These are phyloP conservation scores for Heliconius melpomene DNA, from an alignment of 1,140 invertebrate species.

Conservation along the genomic window DNA sequence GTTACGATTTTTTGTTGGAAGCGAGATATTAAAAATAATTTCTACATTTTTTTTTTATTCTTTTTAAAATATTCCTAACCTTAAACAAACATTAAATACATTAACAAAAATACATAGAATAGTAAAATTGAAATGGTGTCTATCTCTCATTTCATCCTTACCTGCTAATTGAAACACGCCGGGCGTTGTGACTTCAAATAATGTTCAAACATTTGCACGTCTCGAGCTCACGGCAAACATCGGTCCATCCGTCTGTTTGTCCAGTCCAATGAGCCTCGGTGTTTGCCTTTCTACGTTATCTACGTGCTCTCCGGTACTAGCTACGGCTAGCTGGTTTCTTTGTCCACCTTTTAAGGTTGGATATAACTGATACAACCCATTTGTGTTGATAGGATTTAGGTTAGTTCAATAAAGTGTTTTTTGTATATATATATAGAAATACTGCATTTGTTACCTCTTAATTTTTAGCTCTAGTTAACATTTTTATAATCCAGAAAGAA, in stretches of 20 bases:
- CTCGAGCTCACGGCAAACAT: conserved; percentile 60
- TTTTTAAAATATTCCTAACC: not conserved
- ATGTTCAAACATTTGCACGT: conserved; percentile 66
- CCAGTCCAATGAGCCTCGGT: conserved; percentile 55
- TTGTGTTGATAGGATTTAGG: conserved; percentile 14
- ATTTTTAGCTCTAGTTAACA: no score
- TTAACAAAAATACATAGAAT: not conserved
- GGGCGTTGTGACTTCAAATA: conserved; percentile 71
- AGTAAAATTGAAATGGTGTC: conserved; percentile 2
- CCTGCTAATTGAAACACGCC: conserved; percentile 42
- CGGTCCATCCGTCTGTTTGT: conserved; percentile 61
- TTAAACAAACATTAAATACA: not conserved
- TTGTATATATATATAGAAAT: not conserved
- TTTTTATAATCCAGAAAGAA: no score
- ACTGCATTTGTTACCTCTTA: no score
- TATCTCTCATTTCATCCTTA: conserved; percentile 1
- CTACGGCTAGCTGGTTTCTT: conserved; percentile 33
- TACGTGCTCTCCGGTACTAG: conserved; percentile 47
- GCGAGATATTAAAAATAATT: no score
- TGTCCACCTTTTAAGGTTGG: conserved; percentile 47
- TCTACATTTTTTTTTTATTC: no score
- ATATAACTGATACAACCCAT: conserved; percentile 20
- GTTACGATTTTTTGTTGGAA: no score
- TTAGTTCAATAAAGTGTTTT: not conserved
- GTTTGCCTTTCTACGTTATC: conserved; percentile 44